Conservation (phyloP, 2,797 vertebrate species). For the Oryzias dopingdopingensis region DNA sequence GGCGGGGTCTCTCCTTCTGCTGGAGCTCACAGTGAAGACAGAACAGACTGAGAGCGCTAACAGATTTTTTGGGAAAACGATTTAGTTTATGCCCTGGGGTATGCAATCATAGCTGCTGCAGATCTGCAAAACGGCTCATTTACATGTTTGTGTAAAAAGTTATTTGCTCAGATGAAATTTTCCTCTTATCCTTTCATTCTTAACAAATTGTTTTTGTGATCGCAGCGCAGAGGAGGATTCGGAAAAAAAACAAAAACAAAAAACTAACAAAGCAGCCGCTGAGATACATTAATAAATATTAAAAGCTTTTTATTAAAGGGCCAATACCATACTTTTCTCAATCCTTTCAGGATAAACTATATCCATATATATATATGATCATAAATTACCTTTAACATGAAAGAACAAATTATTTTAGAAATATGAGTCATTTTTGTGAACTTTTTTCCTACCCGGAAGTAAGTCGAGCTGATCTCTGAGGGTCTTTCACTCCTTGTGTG, state of each 20-base stretch:
- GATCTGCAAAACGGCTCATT: constrained; percentile 58
- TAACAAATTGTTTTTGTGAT: constrained; percentile 48
- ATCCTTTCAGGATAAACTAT: no score
- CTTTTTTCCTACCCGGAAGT: no score
- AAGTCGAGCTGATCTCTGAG: no score
- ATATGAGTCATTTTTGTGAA: no score
- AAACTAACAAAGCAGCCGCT: background rate
- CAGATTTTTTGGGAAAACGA: constrained; percentile 52
- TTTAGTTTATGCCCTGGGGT: constrained; percentile 69
- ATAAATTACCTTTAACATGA: no score
- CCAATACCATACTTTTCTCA: no score
- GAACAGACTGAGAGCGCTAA: constrained; percentile 61
- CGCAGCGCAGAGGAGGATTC: constrained; percentile 28
- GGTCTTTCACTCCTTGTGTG: no score
- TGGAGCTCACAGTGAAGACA: constrained; percentile 53
- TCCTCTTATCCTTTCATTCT: constrained; percentile 59
- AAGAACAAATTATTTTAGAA: no score
- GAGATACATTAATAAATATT: no score
- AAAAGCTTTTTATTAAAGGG: no score
- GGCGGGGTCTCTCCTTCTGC: constrained; percentile 51
- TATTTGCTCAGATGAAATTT: constrained; percentile 68
- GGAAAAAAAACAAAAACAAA: constrained; percentile 7
- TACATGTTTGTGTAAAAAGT: constrained; percentile 67
- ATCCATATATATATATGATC: no score
- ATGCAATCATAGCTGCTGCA: constrained; percentile 66